These are phyloP conservation scores for Eudasyphora cyanicolor DNA, from an alignment of 2,888 invertebrate genomes.

Conservation along the genomic window DNA sequence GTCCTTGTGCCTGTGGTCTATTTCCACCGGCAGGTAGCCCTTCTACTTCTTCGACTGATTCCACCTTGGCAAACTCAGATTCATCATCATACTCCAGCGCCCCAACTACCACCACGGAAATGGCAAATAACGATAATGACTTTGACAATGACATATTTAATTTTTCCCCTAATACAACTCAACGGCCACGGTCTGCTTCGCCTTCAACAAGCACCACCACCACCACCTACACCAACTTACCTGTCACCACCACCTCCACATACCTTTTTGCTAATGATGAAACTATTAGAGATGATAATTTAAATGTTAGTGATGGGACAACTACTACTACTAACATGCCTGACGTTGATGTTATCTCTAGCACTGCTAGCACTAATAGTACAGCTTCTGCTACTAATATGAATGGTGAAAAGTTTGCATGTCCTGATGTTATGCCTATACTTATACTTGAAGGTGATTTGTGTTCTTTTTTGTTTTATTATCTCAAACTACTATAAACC, in stretches of 20 bases:
- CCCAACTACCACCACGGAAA: neutral
- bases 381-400: conserved; percentile 49
- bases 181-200: conserved; percentile 44
- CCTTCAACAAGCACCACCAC: too few species aligned
- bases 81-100: neutral
- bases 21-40: conserved; percentile 19
- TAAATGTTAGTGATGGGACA: conserved; percentile 34
- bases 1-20: conserved; percentile 75
- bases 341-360: conserved; percentile 45
- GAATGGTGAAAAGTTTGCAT: conserved; percentile 79
- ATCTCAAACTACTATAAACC: conserved; percentile 31
- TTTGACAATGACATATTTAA: conserved; percentile 12
- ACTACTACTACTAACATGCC: conserved; percentile 52
- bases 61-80: neutral
- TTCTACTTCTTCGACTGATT: conserved; percentile 10
- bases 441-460: conserved; percentile 92
- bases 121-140: conserved; percentile 27
- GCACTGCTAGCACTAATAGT: conserved; percentile 47
- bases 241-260: neutral
- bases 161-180: conserved; percentile 67
- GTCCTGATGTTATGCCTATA: conserved; percentile 87
- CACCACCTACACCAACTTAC: neutral
- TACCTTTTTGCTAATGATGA: conserved; percentile 1
- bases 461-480: conserved; percentile 67
- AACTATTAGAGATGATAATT: conserved; percentile 38